Evolutionary conservation across 2,113 vertebrate species (phyloP).

Genomic region (Vulpes lagopus): DNA sequence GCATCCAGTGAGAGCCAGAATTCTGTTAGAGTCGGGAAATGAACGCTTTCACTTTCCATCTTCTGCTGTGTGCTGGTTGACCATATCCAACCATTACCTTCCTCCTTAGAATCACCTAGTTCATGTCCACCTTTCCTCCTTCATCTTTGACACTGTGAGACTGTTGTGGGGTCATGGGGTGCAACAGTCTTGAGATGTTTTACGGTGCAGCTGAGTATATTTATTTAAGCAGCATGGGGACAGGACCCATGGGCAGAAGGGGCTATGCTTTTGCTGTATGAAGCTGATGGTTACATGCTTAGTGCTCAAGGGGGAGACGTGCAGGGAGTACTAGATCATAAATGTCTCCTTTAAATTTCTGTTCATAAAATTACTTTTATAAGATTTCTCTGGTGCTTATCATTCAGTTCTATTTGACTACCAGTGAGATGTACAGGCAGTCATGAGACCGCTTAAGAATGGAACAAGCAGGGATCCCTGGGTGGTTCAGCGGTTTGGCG

Average conservation of each 20-base stretch:
- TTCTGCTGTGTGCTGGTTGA: neutral
- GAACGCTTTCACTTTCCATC: neutral
- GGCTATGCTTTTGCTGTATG: neutral
- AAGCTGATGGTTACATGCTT: neutral
- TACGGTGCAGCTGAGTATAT: neutral
- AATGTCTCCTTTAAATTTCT: too few species aligned
- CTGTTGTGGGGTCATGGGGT: neutral
- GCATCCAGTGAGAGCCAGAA: neutral
- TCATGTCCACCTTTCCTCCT: neutral
- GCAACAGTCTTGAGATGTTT: neutral
- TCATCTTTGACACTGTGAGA: neutral
- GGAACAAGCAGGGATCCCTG: neutral
- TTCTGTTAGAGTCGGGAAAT: neutral
- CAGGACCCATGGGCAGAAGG: neutral
- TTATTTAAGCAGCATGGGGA: neutral
- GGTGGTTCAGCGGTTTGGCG: too few species aligned
- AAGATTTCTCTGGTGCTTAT: neutral
- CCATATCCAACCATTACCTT: neutral
- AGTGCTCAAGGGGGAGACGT: neutral
- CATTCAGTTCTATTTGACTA: neutral
- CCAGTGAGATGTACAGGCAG: neutral
- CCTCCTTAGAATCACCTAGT: neutral
- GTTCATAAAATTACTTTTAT: too few species aligned
- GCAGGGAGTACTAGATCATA: too few species aligned
- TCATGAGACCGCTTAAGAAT: neutral